Conservation (phyloP, 2,888 invertebrate genomes). For the Galerucella nymphaeae region DNA sequence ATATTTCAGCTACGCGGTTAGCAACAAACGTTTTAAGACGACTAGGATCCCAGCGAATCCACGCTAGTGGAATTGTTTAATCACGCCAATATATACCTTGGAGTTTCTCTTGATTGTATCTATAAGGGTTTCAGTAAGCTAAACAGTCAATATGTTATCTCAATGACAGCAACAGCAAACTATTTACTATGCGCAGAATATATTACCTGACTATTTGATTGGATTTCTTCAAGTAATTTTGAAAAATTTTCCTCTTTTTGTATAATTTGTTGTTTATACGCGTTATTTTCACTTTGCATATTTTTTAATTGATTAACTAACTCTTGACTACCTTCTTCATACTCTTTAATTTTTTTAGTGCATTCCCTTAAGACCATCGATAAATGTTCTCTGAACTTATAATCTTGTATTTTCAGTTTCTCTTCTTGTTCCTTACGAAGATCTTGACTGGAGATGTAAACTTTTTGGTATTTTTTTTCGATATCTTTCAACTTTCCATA, state of each 20-base stretch:
- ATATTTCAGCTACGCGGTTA: too few species aligned
- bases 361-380: conserved; percentile 52
- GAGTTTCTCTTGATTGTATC: too few species aligned
- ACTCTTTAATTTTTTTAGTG: conserved; percentile 49
- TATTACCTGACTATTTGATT: conserved; percentile 45
- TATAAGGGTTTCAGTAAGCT: too few species aligned
- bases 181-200: too few species aligned
- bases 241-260: conserved; percentile 42
- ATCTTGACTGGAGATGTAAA: conserved; percentile 36
- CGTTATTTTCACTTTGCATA: conserved; percentile 45
- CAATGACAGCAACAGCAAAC: too few species aligned
- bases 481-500: conserved; percentile 51
- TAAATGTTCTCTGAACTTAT: conserved; percentile 52
- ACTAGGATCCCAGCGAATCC: too few species aligned
- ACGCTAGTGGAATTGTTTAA: too few species aligned
- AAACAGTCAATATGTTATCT: too few species aligned
- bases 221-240: conserved; percentile 40
- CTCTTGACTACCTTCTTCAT: conserved; percentile 50
- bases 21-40: too few species aligned
- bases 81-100: too few species aligned
- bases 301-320: conserved; percentile 41
- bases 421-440: conserved; percentile 50
- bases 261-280: conserved; percentile 37
- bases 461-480: conserved; percentile 53
- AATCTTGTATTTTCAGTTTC: conserved; percentile 52